A percentile compares a stretch with the other conserved stretches of the same genome.
These are phyloP conservation scores for Agonum fuliginosum DNA, from an alignment of 2,888 invertebrate species.

Conservation along the genomic window DNA sequence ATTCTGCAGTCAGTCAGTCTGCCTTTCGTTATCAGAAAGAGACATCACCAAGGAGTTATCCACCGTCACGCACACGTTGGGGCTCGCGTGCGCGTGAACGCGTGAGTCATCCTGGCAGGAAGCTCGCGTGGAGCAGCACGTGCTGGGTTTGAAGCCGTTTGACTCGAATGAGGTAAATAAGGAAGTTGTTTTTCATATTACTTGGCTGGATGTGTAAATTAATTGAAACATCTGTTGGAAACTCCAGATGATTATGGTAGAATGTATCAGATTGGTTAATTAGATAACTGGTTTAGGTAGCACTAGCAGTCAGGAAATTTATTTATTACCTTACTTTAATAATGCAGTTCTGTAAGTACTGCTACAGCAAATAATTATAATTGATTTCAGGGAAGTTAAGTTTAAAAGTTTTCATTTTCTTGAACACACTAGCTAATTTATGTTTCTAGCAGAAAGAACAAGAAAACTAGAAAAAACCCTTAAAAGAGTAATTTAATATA, in stretches of 20 bases:
- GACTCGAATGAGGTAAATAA: constrained; percentile 19
- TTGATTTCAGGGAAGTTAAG: too few relatives aligned
- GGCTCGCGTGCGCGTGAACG: not conserved
- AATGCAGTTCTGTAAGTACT: too few relatives aligned
- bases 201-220: constrained; percentile 21
- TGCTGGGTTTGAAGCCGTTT: not conserved
- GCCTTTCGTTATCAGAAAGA: constrained; percentile 7
- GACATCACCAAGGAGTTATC: constrained; percentile 22
- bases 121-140: constrained; percentile 6
- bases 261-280: not conserved
- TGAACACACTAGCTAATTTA: too few relatives aligned
- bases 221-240: constrained; percentile 14
- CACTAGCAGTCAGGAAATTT: too few relatives aligned
- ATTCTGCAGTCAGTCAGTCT: constrained; percentile 5
- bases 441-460: too few relatives aligned
- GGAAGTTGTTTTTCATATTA: constrained; percentile 33
- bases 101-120: constrained; percentile 10
- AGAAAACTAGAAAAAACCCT: too few relatives aligned
- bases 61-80: constrained; percentile 34
- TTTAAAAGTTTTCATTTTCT: too few relatives aligned
- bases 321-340: too few relatives aligned
- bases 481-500: too few relatives aligned
- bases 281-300: not conserved
- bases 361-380: too few relatives aligned
- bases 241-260: not conserved